Percentiles rank a stretch among this genome's conserved stretches.
phyloP scores from a whole-genome alignment of 2,888 invertebrate species.

The Euclidia mi region DNA sequence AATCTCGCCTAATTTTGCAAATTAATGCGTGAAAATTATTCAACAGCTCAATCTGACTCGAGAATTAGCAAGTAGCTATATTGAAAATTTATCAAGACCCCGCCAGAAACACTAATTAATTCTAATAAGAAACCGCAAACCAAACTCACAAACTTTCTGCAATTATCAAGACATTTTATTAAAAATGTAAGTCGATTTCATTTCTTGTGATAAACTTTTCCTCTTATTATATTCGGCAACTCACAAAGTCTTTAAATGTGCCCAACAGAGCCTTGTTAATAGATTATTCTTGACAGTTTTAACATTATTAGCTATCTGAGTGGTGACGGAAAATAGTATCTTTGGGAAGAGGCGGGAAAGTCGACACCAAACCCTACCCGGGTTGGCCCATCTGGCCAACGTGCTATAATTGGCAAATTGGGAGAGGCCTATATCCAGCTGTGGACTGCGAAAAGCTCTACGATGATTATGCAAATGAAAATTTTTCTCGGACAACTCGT shows the following conservation, averaged over 20 bases:
- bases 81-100: conserved; percentile 44
- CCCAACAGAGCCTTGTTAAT: too few relatives aligned
- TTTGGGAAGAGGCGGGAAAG: too few relatives aligned
- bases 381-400: too few relatives aligned
- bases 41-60: conserved; percentile 36
- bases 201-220: conserved; percentile 48
- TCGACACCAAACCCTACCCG: too few relatives aligned
- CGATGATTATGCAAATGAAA: too few relatives aligned
- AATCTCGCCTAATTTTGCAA: conserved; percentile 30
- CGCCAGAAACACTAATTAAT: conserved; percentile 44
- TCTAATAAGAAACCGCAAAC: conserved; percentile 55
- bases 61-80: conserved; percentile 37
- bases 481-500: conserved; percentile 9
- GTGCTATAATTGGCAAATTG: too few relatives aligned
- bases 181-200: conserved; percentile 48
- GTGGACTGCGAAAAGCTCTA: too few relatives aligned
- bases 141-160: conserved; percentile 51
- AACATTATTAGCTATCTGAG: too few relatives aligned
- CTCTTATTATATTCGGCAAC: conserved; percentile 25
- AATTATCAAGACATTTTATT: conserved; percentile 59
- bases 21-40: conserved; percentile 50
- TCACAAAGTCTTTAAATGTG: conserved; percentile 33
- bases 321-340: too few relatives aligned
- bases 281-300: too few relatives aligned
- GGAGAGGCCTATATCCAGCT: too few relatives aligned